These are phyloP conservation scores for Hydrozoanthus tunicans DNA, from an alignment of 64 coral and sea anemone genomes.

Conservation along the genomic window DNA sequence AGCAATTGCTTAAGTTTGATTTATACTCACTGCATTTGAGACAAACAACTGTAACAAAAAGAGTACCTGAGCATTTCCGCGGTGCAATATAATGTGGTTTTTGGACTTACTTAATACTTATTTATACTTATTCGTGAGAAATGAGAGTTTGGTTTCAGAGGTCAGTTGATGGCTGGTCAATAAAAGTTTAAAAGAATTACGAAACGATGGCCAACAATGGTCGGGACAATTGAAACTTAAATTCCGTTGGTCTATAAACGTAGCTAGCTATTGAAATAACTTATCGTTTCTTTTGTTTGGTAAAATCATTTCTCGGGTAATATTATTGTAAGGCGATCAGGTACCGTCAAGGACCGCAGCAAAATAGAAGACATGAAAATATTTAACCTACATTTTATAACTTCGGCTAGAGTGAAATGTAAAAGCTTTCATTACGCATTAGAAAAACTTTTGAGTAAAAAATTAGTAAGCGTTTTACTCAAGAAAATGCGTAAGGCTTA, in stretches of 20 bases:
- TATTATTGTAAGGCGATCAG: not conserved
- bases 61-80: conserved; percentile 10
- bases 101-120: not conserved
- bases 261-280: not conserved
- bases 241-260: not conserved
- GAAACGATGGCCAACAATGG: not conserved
- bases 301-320: not conserved
- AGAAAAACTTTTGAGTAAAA: too few relatives aligned
- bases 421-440: not conserved
- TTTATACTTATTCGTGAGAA: not conserved
- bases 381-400: not conserved
- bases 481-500: too few relatives aligned
- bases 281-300: conserved; percentile 10
- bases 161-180: not conserved
- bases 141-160: not conserved
- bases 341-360: not conserved
- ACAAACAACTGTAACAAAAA: conserved; percentile 14
- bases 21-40: not conserved
- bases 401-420: not conserved
- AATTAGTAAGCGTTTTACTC: too few relatives aligned
- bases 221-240: not conserved
- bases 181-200: conserved; percentile 11
- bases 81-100: not conserved
- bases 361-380: conserved; percentile 3
- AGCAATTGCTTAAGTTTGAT: conserved; percentile 10